phyloP scores from a whole-genome alignment of 2,113 vertebrate genomes.

The Zingel zingel region DNA sequence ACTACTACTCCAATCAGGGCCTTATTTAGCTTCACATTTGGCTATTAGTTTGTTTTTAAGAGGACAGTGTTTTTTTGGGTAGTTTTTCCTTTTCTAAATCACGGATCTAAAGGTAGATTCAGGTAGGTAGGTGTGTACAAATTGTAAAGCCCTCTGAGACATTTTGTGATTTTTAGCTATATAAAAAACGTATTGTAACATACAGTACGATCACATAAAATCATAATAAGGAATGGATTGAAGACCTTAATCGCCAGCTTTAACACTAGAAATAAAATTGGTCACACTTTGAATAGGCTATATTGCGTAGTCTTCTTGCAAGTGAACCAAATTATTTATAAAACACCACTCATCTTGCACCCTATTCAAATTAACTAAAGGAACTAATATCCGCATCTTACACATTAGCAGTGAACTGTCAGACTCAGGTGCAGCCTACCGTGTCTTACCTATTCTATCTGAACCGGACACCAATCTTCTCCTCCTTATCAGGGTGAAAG shows the following conservation, averaged over 20 bases:
- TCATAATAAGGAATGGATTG: neutral
- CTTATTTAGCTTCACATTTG: neutral
- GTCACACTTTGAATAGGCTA: neutral
- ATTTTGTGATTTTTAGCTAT: too few relatives aligned
- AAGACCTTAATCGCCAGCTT: neutral
- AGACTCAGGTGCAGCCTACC: neutral
- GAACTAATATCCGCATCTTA: neutral
- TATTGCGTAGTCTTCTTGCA: neutral
- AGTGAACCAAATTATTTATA: neutral
- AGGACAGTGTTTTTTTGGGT: neutral
- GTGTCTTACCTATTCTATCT: constrained; percentile 49
- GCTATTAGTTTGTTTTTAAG: neutral
- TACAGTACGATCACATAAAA: too few relatives aligned
- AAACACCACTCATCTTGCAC: neutral
- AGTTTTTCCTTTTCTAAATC: neutral
- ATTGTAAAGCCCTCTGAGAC: too few relatives aligned
- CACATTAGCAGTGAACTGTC: neutral
- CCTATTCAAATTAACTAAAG: neutral
- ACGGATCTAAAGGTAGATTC: neutral
- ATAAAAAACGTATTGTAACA: too few relatives aligned
- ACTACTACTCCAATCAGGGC: too few relatives aligned
- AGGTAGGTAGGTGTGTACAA: neutral
- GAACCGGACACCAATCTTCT: constrained; percentile 49
- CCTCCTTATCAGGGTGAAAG: constrained; percentile 22
- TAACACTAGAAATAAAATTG: neutral